Conservation (phyloP, 2,113 vertebrate species). For the Paradoxurus hermaphroditus region DNA sequence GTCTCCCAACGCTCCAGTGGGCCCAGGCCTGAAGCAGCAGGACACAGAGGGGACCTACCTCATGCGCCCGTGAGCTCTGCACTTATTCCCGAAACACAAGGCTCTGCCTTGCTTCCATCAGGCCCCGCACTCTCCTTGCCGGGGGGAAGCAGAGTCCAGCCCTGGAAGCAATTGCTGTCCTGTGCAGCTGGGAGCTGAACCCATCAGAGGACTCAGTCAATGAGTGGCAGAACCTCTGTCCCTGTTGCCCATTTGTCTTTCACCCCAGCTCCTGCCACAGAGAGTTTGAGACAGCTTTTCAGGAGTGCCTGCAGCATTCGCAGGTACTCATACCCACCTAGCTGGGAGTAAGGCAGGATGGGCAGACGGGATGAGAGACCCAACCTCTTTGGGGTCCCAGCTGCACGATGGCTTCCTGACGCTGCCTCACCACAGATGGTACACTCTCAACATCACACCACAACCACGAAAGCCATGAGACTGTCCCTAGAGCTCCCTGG, state of each 20-base stretch:
- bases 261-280: not conserved
- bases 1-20: not conserved
- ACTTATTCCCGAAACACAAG: too few relatives aligned
- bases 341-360: not conserved
- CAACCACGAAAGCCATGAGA: too few relatives aligned
- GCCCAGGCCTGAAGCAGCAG: not conserved
- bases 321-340: not conserved
- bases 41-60: not conserved
- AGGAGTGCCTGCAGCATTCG: too few relatives aligned
- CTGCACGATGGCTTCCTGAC: not conserved
- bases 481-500: rapidly evolving
- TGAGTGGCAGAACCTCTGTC: not conserved
- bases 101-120: not conserved
- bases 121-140: rapidly evolving
- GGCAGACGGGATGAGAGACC: not conserved
- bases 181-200: not conserved
- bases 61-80: rapidly evolving
- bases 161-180: not conserved
- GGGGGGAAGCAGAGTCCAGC: not conserved
- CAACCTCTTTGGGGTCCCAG: not conserved
- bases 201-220: not conserved
- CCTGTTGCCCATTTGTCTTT: rapidly evolving
- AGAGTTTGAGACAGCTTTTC: not conserved
- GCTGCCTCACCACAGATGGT: too few relatives aligned
- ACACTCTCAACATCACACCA: too few relatives aligned